Evolutionary conservation across 2,113 vertebrate genomes (phyloP).

Genomic region (Brienomyrus brachyistius): DNA sequence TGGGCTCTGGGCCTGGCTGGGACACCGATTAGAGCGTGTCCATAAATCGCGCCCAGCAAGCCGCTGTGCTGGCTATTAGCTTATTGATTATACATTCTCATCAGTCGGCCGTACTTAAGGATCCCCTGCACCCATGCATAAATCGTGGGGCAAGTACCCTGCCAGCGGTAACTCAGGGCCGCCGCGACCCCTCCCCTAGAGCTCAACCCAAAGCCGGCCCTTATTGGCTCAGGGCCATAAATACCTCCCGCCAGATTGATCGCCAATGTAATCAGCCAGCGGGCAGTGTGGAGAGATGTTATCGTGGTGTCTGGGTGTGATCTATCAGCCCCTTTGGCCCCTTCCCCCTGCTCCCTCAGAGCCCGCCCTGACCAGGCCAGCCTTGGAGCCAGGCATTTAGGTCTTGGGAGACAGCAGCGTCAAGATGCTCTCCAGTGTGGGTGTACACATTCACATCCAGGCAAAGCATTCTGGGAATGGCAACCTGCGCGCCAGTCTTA

Average conservation of each 20-base stretch:
- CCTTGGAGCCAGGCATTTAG: not conserved
- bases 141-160: slow-evolving; percentile 46
- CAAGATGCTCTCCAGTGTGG: not conserved
- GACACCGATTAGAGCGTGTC: slow-evolving; percentile 23
- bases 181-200: not conserved
- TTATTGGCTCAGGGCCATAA: slow-evolving; percentile 37
- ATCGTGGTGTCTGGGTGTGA: not conserved
- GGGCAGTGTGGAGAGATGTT: not conserved
- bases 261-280: not conserved
- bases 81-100: slow-evolving; percentile 54
- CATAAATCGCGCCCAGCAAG: slow-evolving; percentile 42
- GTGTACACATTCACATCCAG: not conserved
- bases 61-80: slow-evolving; percentile 46
- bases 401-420: not conserved
- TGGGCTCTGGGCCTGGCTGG: not conserved
- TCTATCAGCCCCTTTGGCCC: not conserved
- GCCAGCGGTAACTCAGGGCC: slow-evolving; percentile 43
- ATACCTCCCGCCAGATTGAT: slow-evolving; percentile 45
- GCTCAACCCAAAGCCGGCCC: slow-evolving; percentile 37
- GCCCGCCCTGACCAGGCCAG: not conserved
- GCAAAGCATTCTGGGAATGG: not conserved
- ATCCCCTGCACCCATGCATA: slow-evolving; percentile 37
- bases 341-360: not conserved
- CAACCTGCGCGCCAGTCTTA: not conserved
- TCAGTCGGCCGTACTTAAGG: slow-evolving; percentile 39